Evolutionary conservation across 2,888 invertebrate genomes (phyloP), one percentile per base, ranked within the genome.

Genomic region (Gymnoscelis rufifasciata): DNA sequence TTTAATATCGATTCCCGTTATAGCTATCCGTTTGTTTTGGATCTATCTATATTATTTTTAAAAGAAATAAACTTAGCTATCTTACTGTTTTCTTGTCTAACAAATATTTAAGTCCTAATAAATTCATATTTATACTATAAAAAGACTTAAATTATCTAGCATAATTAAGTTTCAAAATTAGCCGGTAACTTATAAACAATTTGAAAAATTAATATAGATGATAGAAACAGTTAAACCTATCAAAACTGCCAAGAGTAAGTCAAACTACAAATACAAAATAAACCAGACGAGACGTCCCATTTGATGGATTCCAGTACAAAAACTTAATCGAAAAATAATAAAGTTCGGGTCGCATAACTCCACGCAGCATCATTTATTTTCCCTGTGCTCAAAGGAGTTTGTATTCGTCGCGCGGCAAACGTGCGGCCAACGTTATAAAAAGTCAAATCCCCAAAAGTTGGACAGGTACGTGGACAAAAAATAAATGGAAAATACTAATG

Each of bases 401-500:
- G 84, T 84, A 83, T 87, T 81, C 86, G 87, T 83, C 83, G 84
- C 82, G 75, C 77, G 77, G 73, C 68, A 71, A 69, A 33, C 31
- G 31, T 15, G 31, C 31, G 31, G 15, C 31, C 15, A 33, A 33
- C 73, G 69, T 69, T 78, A 78, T 74, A 86, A 84, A 86, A 87
- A 82, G 74, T 78, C 70, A 71, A 82, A 83, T 80, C 82, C 83
- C 84, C 79, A 73, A 80, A 84, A 83, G 75, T 83, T 71, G 78
- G 83, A 84, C 88, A 87, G 87, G 84, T 86, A 87, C 78, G 84
- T 80, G 84, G 83, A 87, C 83, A 87, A 87, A 88, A 87, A 88
- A 87, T 86, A 87, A 88, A 88, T 87, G 84, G 84, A 84, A 88
- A 83, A 86, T 83, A 84, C 88, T 88, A 88, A 88, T 87, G 88